A percentile compares a stretch with the other conserved stretches of the same genome.
Evolutionary conservation across 2,888 invertebrate species (phyloP).

Genomic region (Punctoribates punctum): DNA sequence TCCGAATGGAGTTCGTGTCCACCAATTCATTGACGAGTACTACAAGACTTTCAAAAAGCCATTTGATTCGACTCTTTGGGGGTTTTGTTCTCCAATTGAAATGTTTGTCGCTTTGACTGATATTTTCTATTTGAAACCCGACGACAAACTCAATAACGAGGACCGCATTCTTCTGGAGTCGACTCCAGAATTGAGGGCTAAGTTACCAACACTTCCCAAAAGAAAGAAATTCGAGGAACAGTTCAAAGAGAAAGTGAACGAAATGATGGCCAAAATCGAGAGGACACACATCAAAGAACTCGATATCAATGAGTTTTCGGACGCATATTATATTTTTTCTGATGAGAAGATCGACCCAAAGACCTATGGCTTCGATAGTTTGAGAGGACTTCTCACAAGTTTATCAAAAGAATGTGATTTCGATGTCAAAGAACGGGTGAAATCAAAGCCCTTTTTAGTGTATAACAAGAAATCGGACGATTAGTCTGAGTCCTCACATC

Average conservation of each 20-base stretch:
- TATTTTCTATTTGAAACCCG: neutral
- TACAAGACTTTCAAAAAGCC: neutral
- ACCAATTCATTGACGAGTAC: neutral
- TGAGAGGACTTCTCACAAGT: neutral
- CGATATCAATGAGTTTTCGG: neutral
- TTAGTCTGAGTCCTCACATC: too few relatives aligned
- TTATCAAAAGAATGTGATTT: constrained; percentile 8
- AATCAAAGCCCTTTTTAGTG: neutral
- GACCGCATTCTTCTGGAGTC: neutral
- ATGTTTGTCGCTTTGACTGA: neutral
- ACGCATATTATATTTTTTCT: neutral
- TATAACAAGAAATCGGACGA: neutral
- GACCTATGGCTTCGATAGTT: neutral
- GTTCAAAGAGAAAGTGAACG: neutral
- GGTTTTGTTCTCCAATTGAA: neutral
- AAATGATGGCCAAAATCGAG: neutral
- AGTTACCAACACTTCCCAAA: neutral
- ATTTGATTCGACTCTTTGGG: neutral
- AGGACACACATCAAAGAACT: neutral
- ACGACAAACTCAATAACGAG: neutral
- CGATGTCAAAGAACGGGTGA: constrained; percentile 2
- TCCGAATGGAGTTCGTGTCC: neutral
- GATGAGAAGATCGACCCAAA: neutral
- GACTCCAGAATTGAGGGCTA: neutral
- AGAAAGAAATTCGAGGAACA: neutral